Conservation (phyloP, 2,888 invertebrate species). For the Scrobipalpa atriplicella region DNA sequence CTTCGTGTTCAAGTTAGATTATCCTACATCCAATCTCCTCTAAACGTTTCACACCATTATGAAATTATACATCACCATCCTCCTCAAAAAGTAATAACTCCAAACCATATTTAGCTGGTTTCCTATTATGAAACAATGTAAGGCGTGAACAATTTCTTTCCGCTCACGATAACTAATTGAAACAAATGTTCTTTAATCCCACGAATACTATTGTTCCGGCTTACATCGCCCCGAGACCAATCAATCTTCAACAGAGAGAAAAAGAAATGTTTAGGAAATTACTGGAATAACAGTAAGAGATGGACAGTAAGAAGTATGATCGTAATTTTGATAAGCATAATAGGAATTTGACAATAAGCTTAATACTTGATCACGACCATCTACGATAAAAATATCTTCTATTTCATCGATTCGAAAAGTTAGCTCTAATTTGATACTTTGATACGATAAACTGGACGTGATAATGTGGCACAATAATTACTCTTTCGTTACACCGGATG, state of each 20-base stretch:
- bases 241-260: conserved; percentile 20
- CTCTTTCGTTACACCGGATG: too few species aligned
- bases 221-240: conserved; percentile 19
- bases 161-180: conserved; percentile 25
- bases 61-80: neutral
- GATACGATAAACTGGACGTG: too few species aligned
- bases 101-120: conserved; percentile 8
- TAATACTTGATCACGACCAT: too few species aligned
- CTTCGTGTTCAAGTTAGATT: neutral
- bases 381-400: too few species aligned
- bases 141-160: conserved; percentile 26
- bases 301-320: neutral
- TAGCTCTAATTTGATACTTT: too few species aligned
- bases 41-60: conserved; percentile 3
- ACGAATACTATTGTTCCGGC: conserved; percentile 28
- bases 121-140: conserved; percentile 24
- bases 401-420: too few species aligned
- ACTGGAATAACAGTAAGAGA: too few species aligned
- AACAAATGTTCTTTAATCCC: conserved; percentile 31
- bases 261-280: conserved; percentile 14
- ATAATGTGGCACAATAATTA: too few species aligned
- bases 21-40: neutral
- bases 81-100: conserved; percentile 19
- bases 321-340: too few species aligned
- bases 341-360: too few species aligned